Percentiles rank a stretch among this genome's conserved stretches.
phyloP scores from a whole-genome alignment of 2,113 vertebrate genomes.

The Hoplias malabaricus region DNA sequence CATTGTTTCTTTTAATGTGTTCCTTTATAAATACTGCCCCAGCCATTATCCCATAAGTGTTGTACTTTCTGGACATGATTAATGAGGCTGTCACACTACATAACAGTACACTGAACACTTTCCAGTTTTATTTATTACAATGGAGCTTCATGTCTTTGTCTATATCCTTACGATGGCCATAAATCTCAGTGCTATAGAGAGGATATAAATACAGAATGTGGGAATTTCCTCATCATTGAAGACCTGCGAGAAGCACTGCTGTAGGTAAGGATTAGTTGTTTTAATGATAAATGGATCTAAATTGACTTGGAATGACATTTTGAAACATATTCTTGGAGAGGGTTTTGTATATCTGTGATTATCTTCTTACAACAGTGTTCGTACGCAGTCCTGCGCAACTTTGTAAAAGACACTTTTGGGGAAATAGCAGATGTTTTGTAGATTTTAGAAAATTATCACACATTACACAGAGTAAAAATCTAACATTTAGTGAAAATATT shows the following conservation, averaged over 20 bases:
- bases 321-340: neutral
- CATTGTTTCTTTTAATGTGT: too few species aligned
- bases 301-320: neutral
- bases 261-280: conserved; percentile 14
- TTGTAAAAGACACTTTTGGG: too few species aligned
- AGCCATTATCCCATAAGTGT: conserved; percentile 7
- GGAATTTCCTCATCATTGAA: neutral
- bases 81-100: conserved; percentile 7
- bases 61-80: neutral
- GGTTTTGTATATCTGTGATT: too few species aligned
- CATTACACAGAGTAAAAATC: too few species aligned
- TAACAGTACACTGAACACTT: conserved; percentile 37
- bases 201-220: conserved; percentile 59
- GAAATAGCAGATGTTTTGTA: too few species aligned
- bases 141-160: conserved; percentile 31
- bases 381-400: too few species aligned
- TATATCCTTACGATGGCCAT: neutral
- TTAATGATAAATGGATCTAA: neutral
- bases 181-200: conserved; percentile 42
- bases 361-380: neutral
- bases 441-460: too few species aligned
- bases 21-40: neutral
- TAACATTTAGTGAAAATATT: too few species aligned
- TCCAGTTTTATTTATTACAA: conserved; percentile 64
- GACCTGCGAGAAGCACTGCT: neutral